Conservation (phyloP, 2,113 vertebrate genomes). For the Setophaga petechia region DNA sequence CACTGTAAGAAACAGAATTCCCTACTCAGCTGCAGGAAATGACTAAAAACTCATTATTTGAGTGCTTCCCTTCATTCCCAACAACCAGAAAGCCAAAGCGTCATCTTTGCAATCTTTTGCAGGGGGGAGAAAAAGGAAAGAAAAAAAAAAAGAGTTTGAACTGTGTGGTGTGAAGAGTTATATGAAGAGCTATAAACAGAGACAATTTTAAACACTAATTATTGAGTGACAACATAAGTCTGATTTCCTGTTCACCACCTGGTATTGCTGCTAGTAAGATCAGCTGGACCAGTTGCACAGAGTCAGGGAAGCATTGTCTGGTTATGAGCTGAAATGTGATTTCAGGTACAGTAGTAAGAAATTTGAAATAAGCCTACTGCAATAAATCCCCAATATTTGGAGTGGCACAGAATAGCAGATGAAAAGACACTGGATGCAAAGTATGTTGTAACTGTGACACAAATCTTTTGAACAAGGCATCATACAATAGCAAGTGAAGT, state of each 20-base stretch:
- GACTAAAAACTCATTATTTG: background rate
- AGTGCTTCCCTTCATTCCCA: background rate
- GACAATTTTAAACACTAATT: background rate
- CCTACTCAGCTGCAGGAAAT: background rate
- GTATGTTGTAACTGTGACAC: background rate
- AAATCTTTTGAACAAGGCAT: background rate
- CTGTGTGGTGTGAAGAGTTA: background rate
- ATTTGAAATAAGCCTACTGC: background rate
- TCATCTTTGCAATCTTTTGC: background rate
- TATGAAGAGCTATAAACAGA: background rate
- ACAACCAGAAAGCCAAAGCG: background rate
- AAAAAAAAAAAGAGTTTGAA: background rate
- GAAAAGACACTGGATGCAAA: background rate
- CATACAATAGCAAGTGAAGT: background rate
- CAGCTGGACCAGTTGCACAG: background rate
- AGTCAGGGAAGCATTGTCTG: background rate
- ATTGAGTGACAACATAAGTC: background rate
- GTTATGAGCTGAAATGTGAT: background rate
- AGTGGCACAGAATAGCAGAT: background rate
- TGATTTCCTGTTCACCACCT: background rate
- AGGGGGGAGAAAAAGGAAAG: rapidly evolving
- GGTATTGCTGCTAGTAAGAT: background rate
- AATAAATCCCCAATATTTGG: background rate
- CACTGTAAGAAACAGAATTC: background rate
- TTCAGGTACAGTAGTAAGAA: background rate